phyloP scores from a whole-genome alignment of 2,113 vertebrate species.

The Scolopax mira region DNA sequence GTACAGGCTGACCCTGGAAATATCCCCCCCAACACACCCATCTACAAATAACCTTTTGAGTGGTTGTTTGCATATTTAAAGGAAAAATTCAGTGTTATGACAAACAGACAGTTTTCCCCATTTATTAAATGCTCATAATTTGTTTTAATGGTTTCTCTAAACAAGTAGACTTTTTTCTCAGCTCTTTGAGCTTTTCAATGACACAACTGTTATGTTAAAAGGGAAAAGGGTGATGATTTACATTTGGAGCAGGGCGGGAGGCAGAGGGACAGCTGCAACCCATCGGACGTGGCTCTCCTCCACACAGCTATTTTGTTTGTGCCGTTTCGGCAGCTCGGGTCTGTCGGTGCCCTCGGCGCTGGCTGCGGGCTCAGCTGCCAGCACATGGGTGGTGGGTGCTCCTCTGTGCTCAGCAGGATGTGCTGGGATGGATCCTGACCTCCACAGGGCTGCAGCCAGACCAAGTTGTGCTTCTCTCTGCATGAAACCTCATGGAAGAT shows the following conservation, averaged over 20 bases:
- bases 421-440: neutral
- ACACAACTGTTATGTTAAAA: conserved; percentile 69
- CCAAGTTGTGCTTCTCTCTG: accelerated
- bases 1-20: neutral
- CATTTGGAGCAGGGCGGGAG: conserved; percentile 42
- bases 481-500: neutral
- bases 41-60: conserved; percentile 9
- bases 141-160: conserved; percentile 73
- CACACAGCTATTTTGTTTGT: conserved; percentile 7
- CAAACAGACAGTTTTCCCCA: conserved; percentile 64
- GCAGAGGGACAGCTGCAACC: conserved; percentile 65
- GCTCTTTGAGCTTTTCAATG: conserved; percentile 68
- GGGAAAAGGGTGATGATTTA: conserved; percentile 69
- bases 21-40: neutral
- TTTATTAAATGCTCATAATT: conserved; percentile 73
- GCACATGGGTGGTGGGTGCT: neutral
- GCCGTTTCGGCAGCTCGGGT: accelerated
- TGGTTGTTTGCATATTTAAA: conserved; percentile 53
- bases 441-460: neutral
- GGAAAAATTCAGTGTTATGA: conserved; percentile 65
- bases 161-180: conserved; percentile 70
- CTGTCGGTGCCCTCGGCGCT: neutral
- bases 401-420: neutral
- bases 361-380: neutral
- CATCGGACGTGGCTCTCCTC: conserved; percentile 3